Evolutionary conservation across 2,797 vertebrate genomes (phyloP).

Genomic region (Limnodromus scolopaceus): DNA sequence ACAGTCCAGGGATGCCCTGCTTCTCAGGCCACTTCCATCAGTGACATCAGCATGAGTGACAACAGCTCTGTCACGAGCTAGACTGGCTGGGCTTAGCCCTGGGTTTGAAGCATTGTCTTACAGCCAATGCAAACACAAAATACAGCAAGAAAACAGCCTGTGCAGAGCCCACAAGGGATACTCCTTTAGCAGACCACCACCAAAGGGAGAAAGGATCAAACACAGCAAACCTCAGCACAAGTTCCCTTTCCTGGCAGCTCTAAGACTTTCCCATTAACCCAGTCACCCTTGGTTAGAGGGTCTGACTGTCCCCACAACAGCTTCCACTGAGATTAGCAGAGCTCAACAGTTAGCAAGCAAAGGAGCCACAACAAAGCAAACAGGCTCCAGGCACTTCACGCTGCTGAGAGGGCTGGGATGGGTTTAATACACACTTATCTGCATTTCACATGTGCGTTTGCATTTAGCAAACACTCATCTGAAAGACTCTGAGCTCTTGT

Average conservation of each 20-base stretch:
- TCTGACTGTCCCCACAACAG: background rate
- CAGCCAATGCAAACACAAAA: rapidly evolving
- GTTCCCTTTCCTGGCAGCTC: background rate
- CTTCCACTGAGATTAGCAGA: background rate
- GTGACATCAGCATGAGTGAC: background rate
- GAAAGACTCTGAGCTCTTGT: background rate
- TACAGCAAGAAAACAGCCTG: background rate
- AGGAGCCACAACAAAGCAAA: background rate
- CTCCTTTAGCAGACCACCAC: background rate
- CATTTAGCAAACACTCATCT: background rate
- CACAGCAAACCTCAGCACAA: background rate
- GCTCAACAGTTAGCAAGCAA: background rate
- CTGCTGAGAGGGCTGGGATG: background rate
- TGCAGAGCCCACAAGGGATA: background rate
- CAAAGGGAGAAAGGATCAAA: background rate
- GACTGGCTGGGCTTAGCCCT: background rate
- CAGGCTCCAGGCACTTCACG: background rate
- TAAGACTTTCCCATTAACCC: background rate
- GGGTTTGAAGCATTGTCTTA: background rate
- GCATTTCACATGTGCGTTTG: background rate
- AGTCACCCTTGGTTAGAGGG: background rate
- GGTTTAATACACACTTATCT: background rate
- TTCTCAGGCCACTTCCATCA: rapidly evolving
- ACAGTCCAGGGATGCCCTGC: background rate
- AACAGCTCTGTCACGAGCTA: rapidly evolving